Evolutionary conservation across 2,888 invertebrate species (phyloP), one percentile per base, ranked within the genome.

Genomic region (Leptinotarsa juncta): DNA sequence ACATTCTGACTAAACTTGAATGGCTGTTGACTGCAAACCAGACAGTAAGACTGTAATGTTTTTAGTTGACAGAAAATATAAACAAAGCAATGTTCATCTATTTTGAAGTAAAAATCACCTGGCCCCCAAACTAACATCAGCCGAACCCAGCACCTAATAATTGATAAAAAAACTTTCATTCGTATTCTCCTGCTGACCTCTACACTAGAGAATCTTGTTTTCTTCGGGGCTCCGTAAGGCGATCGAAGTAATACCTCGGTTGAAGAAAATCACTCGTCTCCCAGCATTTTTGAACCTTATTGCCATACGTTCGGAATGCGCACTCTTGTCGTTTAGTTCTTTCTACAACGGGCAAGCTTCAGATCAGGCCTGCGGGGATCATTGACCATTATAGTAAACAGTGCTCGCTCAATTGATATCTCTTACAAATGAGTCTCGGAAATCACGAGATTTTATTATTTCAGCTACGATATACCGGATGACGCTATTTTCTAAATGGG

Each of bases 111-210:
- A 15, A 23, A 15, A 32, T 12, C 15, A 26, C 32, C 16, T 62
- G 42, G 62, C 62, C 62, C 42, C 42, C 62, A 42, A 42, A 62
- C 62, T 62, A 62, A 23, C 57, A 57, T 15, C 57, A 57, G 55
- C 55, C 55, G 3, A 32, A 62, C 62, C 62, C 62, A 32, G 62
- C 62, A 62, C 18, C 62, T n/a, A 62, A 42, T 62, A 62, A 62
- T 62, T 20, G 62, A 42, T 62, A 62, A 55, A 70, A 26, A 65
- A 65, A 65, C 42, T 65, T 20, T 50, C 65, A 65, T 71, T 71
- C 53, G 71, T 66, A 71, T 71, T 66, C 71, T 65, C 55, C 53
- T 16, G 62, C 60, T 62, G 62, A 62, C 62, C 62, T 62, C 62
- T 26, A 62, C 62, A 62, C 62, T 32, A 62, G 62, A 62, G 62